Base-by-base conservation (phyloP, 2,797 vertebrate species). In the Acipenser transmontanus region DNA sequence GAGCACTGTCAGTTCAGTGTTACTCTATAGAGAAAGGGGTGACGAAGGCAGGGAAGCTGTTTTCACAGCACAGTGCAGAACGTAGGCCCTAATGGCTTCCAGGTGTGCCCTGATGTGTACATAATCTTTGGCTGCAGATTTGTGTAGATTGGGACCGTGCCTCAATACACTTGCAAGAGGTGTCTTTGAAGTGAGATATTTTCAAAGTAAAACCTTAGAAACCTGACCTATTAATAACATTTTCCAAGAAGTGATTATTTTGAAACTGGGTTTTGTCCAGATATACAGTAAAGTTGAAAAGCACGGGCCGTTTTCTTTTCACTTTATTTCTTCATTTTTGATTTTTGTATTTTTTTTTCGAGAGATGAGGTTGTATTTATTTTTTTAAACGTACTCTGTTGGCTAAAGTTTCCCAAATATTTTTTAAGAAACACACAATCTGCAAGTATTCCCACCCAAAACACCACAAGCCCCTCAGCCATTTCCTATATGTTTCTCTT, bases 51-150 rank as follows among this genome's bases (percentile, higher is more conserved):
- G 77, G 69, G 72, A 86, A 87, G 82, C 73, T 64, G 34, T 63
- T 65, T 70, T 54, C 73, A 68, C 70, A 61, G 59, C 60, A 74
- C 69, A 63, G 75, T 80, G 76, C 76, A 71, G 84, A 88, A 86
- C 83, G 78, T 80, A 76, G 78, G 74, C 69, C 69, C 81, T 89
- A 87, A 88, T 89, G 87, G 85, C 79, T 89, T 92, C 87, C 89
- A 94, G 91, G 92, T 94, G 89, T 76, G 83, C 74, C 70, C 76
- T 70, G n/a, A 75, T 70, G 75, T 65, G 69, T 78, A 67, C 71
- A 20, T 14, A 63, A 72, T 71, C 73, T 64, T 77, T 72, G 84
- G 87, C 87, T 83, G 74, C 72, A 77, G 68, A 71, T 78, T 76
- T 85, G 81, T 69, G 79, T 79, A 74, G 81, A 72, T 87, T 89